These are phyloP conservation scores for Orchestia grillus DNA, from an alignment of 1,140 invertebrate genomes.

Conservation along the genomic window DNA sequence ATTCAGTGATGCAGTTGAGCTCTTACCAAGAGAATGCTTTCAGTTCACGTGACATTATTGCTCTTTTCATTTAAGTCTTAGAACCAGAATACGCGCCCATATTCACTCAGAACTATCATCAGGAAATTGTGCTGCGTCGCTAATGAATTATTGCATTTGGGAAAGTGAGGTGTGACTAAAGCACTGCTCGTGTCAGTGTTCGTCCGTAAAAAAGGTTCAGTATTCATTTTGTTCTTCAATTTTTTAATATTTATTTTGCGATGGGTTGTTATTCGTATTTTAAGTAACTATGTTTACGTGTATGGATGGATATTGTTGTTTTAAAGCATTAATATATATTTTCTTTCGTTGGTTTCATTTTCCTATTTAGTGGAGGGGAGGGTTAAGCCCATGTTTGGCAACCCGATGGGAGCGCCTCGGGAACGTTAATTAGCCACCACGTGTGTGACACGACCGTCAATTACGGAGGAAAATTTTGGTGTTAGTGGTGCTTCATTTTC, in stretches of 20 bases:
- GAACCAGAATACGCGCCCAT: not conserved
- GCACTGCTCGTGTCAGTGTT: not conserved
- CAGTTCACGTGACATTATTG: not conserved
- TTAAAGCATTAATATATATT: not conserved
- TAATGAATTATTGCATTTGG: not conserved
- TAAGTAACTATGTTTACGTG: not conserved
- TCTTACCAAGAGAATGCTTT: too few relatives aligned
- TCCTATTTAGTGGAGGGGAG: not conserved
- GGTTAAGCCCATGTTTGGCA: not conserved
- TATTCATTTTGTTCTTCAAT: not conserved
- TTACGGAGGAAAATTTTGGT: too few relatives aligned
- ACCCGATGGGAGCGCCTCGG: not conserved
- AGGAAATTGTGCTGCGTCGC: not conserved
- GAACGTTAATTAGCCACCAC: too few relatives aligned
- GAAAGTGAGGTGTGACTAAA: not conserved
- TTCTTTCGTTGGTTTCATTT: not conserved
- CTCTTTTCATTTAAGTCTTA: not conserved
- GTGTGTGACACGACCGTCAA: too few relatives aligned
- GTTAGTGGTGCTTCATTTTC: too few relatives aligned
- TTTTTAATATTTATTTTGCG: not conserved
- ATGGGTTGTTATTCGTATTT: not conserved
- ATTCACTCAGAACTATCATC: not conserved
- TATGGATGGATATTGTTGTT: not conserved
- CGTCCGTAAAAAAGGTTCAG: not conserved
- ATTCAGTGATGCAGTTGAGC: too few relatives aligned